Evolutionary conservation across 2,888 invertebrate genomes (phyloP).

Genomic region (Eubasilissa splendida): DNA sequence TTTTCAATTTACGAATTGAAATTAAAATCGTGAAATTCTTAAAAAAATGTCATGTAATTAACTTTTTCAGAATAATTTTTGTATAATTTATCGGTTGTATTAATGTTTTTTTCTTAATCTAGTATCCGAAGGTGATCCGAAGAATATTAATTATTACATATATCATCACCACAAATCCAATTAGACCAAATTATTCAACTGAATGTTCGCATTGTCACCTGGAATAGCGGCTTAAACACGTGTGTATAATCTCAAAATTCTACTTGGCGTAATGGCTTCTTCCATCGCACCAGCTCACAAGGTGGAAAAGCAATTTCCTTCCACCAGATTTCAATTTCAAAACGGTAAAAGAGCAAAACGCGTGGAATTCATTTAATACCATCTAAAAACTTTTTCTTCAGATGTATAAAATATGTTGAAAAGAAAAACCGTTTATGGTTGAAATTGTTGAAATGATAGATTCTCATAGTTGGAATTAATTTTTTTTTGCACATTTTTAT

Average conservation of each 20-base stretch:
- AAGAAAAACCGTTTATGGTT: too few species aligned
- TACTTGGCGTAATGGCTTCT: slow-evolving; percentile 42
- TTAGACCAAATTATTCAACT: slow-evolving; percentile 5
- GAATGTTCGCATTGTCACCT: slow-evolving; percentile 13
- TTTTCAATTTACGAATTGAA: too few species aligned
- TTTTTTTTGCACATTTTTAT: too few species aligned
- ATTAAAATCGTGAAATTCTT: too few species aligned
- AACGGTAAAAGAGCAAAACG: slow-evolving; percentile 47
- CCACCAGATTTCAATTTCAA: slow-evolving; percentile 52
- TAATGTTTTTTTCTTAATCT: not conserved
- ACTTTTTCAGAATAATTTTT: too few species aligned
- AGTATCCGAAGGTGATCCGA: not conserved
- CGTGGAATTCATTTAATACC: slow-evolving; percentile 20
- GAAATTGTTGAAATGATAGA: too few species aligned
- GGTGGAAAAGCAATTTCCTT: slow-evolving; percentile 57
- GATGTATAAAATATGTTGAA: too few species aligned
- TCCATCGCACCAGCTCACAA: slow-evolving; percentile 38
- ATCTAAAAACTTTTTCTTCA: too few species aligned
- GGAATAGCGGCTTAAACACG: slow-evolving; percentile 4
- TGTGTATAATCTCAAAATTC: slow-evolving; percentile 13
- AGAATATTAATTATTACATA: not conserved
- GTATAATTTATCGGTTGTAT: too few species aligned
- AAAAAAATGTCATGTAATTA: too few species aligned
- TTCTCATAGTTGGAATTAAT: too few species aligned
- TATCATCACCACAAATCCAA: slow-evolving; percentile 1